These are phyloP conservation scores for Vanessa atalanta DNA, from an alignment of 1,140 invertebrate species.

Conservation along the genomic window DNA sequence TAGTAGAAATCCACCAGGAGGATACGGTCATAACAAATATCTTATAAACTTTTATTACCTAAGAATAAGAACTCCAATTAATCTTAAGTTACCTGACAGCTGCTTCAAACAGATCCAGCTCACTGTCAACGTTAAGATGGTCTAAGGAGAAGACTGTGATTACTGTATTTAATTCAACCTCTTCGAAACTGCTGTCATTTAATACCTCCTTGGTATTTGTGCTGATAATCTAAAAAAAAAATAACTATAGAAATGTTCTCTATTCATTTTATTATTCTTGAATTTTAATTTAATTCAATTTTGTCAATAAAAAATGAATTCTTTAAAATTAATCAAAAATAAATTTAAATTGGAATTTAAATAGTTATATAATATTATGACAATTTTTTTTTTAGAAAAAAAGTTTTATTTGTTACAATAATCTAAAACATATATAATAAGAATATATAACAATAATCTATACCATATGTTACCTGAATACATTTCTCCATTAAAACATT, in stretches of 20 bases:
- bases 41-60: neutral
- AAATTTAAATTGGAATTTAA: too few relatives aligned
- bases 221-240: slow-evolving; percentile 83
- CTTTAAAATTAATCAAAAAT: too few relatives aligned
- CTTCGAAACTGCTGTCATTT: slow-evolving; percentile 87
- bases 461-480: slow-evolving; percentile 81
- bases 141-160: slow-evolving; percentile 88
- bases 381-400: too few relatives aligned
- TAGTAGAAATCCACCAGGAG: too few relatives aligned
- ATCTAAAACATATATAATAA: too few relatives aligned
- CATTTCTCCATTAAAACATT: slow-evolving; percentile 90
- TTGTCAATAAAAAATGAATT: too few relatives aligned
- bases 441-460: too few relatives aligned
- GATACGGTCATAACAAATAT: neutral
- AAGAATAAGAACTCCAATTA: neutral
- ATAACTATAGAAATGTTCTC: too few relatives aligned
- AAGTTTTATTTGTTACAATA: too few relatives aligned
- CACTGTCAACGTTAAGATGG: slow-evolving; percentile 86
- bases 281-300: neutral
- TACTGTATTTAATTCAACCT: slow-evolving; percentile 87
- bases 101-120: slow-evolving; percentile 88
- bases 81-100: slow-evolving; percentile 75
- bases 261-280: neutral
- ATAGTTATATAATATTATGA: too few relatives aligned
- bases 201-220: slow-evolving; percentile 88